phyloP scores from a whole-genome alignment of 2,797 vertebrate species.

The Tinamus major region DNA sequence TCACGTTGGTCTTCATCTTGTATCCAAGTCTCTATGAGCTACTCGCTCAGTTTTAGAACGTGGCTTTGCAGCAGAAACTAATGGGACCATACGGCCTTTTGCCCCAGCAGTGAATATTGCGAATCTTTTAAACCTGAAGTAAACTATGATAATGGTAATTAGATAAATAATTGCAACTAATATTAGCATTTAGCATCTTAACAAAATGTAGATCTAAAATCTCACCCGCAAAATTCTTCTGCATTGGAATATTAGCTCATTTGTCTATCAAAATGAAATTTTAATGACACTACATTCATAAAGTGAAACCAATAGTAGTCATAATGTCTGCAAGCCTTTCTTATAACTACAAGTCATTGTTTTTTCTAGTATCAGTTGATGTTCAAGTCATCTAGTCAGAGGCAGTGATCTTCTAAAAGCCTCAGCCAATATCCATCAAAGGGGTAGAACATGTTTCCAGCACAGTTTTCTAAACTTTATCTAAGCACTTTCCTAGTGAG shows the following conservation, averaged over 20 bases:
- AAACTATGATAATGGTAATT: neutral
- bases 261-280: too few species aligned
- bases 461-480: too few species aligned
- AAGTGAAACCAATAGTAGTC: neutral
- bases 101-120: neutral
- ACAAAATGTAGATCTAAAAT: neutral
- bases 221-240: neutral
- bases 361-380: neutral
- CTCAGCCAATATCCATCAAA: neutral
- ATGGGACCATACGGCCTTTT: neutral
- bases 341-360: neutral
- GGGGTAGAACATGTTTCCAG: neutral
- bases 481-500: neutral
- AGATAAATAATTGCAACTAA: neutral
- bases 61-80: neutral
- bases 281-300: neutral
- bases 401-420: neutral
- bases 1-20: neutral
- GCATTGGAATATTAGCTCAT: too few species aligned
- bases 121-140: neutral
- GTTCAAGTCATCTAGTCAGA: neutral
- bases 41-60: neutral
- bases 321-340: neutral
- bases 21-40: neutral
- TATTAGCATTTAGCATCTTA: neutral